These are phyloP conservation scores for Camponotus fellah DNA, from an alignment of 2,888 invertebrate genomes.

Conservation along the genomic window DNA sequence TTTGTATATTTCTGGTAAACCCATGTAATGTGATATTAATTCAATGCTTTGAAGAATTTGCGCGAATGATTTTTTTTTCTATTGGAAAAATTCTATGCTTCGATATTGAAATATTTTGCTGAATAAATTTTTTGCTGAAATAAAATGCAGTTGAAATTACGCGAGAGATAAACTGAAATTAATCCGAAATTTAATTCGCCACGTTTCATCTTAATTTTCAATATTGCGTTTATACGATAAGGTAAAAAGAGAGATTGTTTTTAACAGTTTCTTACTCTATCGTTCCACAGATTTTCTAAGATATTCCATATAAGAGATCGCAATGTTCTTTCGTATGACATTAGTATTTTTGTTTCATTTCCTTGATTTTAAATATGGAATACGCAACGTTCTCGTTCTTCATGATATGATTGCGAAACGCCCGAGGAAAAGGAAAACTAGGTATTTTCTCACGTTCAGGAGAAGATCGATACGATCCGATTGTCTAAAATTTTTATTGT, in stretches of 20 bases:
- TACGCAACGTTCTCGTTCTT: not conserved
- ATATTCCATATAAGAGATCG: not conserved
- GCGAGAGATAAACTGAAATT: constrained; percentile 20
- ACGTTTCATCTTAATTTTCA: not conserved
- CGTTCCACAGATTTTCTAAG: not conserved
- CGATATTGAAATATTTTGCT: constrained; percentile 9
- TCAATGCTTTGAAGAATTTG: not conserved
- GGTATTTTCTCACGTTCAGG: constrained; percentile 45
- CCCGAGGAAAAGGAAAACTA: constrained; percentile 36
- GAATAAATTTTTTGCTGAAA: not conserved
- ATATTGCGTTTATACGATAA: not conserved
- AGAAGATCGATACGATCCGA: constrained; percentile 34
- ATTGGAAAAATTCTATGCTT: not conserved
- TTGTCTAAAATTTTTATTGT: constrained; percentile 51
- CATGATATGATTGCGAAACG: constrained; percentile 44
- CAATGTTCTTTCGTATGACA: not conserved
- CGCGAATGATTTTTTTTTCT: not conserved
- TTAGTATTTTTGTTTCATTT: constrained; percentile 55
- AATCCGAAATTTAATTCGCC: not conserved
- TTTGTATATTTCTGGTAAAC: not conserved
- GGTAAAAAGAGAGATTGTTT: not conserved
- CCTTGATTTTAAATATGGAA: constrained; percentile 40
- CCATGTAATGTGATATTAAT: not conserved
- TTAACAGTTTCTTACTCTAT: not conserved
- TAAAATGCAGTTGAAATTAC: not conserved